Evolutionary conservation across 2,113 vertebrate genomes (phyloP).

Genomic region (Gopherus flavomarginatus): DNA sequence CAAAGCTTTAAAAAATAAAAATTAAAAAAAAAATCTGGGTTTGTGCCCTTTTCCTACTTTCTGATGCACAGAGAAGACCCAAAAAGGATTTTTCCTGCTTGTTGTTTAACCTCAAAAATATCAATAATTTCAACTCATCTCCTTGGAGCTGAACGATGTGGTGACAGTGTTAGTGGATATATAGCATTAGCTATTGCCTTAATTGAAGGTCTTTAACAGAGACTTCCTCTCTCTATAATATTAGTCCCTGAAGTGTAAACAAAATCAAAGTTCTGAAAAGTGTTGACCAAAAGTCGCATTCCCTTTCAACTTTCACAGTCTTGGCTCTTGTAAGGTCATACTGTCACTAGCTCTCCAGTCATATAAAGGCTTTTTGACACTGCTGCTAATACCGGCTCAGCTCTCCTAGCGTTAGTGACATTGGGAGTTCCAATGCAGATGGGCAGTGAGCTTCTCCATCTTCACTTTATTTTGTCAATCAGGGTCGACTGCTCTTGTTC

Average conservation of each 20-base stretch:
- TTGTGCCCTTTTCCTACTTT: neutral
- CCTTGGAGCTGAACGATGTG: neutral
- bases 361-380: neutral
- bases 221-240: neutral
- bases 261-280: neutral
- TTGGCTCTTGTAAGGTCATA: neutral
- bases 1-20: neutral
- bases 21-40: neutral
- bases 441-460: neutral
- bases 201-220: neutral
- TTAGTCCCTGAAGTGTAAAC: neutral
- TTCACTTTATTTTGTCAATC: no score
- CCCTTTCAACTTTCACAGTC: neutral
- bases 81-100: neutral
- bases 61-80: neutral
- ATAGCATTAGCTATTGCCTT: neutral
- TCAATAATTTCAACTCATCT: neutral
- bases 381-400: neutral
- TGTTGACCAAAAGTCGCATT: neutral
- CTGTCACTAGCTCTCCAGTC: neutral
- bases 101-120: neutral
- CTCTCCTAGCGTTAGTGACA: neutral
- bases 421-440: neutral
- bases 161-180: neutral
- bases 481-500: neutral